Percentiles rank a stretch among this genome's conserved stretches.
Conservation (phyloP, 2,797 vertebrate genomes). For the Silurus aristotelis region DNA sequence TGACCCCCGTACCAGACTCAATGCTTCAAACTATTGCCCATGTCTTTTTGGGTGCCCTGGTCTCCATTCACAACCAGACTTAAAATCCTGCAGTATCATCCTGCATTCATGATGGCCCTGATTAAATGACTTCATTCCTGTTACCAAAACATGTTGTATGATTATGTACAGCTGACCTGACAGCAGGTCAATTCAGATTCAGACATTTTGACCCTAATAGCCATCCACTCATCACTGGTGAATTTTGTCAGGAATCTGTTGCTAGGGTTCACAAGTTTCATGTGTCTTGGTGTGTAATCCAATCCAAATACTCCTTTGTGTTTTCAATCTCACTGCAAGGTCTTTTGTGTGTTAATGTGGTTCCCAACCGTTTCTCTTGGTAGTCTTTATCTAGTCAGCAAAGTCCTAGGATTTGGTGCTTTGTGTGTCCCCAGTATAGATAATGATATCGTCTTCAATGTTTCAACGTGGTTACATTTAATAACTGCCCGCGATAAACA, state of each 20-base stretch:
- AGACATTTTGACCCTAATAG: conserved; percentile 7
- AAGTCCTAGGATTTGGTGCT: too few relatives aligned
- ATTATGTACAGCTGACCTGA: background rate
- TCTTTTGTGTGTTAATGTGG: background rate
- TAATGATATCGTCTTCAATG: too few relatives aligned
- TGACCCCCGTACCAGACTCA: background rate
- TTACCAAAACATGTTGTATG: background rate
- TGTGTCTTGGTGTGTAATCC: background rate
- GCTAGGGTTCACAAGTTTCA: conserved; percentile 31
- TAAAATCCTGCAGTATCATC: background rate
- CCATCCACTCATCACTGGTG: background rate
- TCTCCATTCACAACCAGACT: background rate
- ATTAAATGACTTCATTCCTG: background rate
- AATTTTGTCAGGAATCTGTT: conserved; percentile 17
- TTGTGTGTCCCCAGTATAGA: too few relatives aligned
- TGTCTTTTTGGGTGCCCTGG: background rate
- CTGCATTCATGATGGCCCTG: background rate
- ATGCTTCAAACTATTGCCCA: background rate
- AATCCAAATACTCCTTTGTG: background rate
- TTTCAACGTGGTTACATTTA: too few relatives aligned
- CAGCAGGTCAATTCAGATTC: background rate
- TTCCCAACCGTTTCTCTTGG: background rate
- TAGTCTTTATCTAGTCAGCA: background rate
- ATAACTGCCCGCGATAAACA: too few relatives aligned
- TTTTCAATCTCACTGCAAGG: background rate